A percentile compares a stretch with the other conserved stretches of the same genome.
Conservation (phyloP, 2,113 vertebrate species). For the Oriolus oriolus region DNA sequence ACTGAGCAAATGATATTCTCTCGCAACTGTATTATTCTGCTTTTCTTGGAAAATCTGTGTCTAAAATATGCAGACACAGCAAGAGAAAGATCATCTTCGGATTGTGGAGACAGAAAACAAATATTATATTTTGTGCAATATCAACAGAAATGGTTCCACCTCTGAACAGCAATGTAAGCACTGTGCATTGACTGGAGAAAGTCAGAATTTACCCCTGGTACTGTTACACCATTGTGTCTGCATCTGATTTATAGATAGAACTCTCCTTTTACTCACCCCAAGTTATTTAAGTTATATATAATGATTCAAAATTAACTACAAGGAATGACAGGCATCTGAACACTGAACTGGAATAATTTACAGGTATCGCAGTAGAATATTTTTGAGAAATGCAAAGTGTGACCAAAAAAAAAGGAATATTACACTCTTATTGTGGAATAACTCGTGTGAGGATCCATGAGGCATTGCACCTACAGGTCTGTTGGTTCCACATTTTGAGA, state of each 20-base stretch:
- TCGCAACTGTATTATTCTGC: not conserved
- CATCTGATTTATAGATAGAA: not conserved
- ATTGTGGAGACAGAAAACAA: not conserved
- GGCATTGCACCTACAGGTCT: not conserved
- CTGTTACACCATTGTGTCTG: not conserved
- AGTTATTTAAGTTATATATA: not conserved
- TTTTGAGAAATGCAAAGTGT: slow-evolving; percentile 11
- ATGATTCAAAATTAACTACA: slow-evolving; percentile 22
- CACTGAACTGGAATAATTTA: not conserved
- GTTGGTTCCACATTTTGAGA: not conserved
- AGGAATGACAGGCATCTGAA: not conserved
- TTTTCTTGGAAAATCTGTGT: not conserved
- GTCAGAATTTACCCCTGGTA: not conserved
- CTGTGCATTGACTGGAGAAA: not conserved
- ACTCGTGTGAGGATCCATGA: not conserved
- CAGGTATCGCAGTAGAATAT: not conserved
- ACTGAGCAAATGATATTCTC: not conserved
- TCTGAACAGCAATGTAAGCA: not conserved
- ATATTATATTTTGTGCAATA: not conserved
- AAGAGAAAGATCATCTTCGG: not conserved
- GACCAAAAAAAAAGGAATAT: not conserved
- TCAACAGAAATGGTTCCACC: not conserved
- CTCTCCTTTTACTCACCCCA: not conserved
- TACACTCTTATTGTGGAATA: not conserved
- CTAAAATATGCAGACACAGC: not conserved